Base-by-base conservation (phyloP, 2,888 invertebrate species). In the Meta bourneti region DNA sequence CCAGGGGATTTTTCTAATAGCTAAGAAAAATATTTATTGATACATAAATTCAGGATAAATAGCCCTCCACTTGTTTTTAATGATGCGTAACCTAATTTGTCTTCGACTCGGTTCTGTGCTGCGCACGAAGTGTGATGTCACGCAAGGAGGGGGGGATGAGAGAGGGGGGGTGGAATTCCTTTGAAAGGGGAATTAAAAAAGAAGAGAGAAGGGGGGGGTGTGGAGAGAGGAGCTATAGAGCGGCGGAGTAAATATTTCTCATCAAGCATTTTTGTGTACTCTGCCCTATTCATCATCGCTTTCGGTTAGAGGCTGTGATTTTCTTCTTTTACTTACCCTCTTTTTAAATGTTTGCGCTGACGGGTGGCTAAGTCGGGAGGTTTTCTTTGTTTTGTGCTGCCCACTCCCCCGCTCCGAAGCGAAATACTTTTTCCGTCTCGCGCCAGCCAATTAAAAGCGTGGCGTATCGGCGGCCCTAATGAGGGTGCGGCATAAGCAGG, bases 401-500 rank as follows among this genome's bases (percentile, higher is more conserved):
- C 51, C 74, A 61, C 84, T 75, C 72, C 72, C 20, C 87, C 87
- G n/a, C n/a, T n/a, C n/a, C n/a, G n/a, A n/a, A n/a, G n/a, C n/a
- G n/a, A n/a, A n/a, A n/a, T n/a, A 52, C 79, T 77, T 52, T 85
- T 86, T 86, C 69, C 85, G 81, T 80, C 86, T 78, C 87, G 78
- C 87, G 91, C 54, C 91, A 87, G 91, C 91, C 91, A 91, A 91
- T 91, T 91, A 91, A 91, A 91, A 88, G 81, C 88, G 88, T 81
- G 78, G 87, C 87, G 87, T 87, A 87, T 87, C 87, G 83, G 87
- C 81, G 75, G 91, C 77, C 83, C 87, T 91, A 91, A 91, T 91
- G 91, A 91, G 91, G 91, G 91, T 91, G 90, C 90, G 91, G 91
- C 91, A 91, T 91, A 91, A 91, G 91, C 91, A 91, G 91, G 91